A percentile compares a stretch with the other conserved stretches of the same genome.
Conservation (phyloP, 2,888 invertebrate species). For the Linnaemya tessellans region DNA sequence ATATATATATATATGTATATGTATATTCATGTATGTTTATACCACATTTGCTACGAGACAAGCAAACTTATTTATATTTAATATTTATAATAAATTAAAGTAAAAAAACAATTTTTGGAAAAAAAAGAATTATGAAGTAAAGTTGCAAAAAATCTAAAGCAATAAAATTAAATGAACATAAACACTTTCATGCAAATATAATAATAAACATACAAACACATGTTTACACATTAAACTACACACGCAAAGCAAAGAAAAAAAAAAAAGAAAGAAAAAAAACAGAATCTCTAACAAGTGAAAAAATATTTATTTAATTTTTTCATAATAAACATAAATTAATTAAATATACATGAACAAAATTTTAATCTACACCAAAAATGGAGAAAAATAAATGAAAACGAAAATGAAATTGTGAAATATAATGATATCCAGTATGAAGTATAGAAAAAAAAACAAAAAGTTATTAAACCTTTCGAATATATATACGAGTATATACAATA, state of each 20-base stretch:
- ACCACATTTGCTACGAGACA: no score
- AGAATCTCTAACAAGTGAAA: not conserved
- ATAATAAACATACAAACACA: conserved; percentile 5
- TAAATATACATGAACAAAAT: conserved; percentile 55
- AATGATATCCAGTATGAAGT: conserved; percentile 8
- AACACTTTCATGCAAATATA: not conserved
- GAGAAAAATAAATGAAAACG: not conserved
- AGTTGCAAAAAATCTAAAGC: conserved; percentile 18
- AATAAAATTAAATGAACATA: conserved; percentile 44
- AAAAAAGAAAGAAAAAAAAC: no score
- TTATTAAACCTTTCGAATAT: conserved; percentile 51
- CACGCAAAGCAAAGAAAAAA: no score
- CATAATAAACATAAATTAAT: conserved; percentile 56
- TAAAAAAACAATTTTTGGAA: conserved; percentile 1
- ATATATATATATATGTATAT: not conserved
- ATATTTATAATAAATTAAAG: no score
- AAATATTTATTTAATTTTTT: conserved; percentile 46
- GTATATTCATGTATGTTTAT: no score
- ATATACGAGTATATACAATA: not conserved
- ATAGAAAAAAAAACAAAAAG: conserved; percentile 3
- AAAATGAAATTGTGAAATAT: conserved; percentile 3
- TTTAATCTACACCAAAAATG: conserved; percentile 45
- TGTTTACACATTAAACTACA: conserved; percentile 14
- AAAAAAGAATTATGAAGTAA: conserved; percentile 12
- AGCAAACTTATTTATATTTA: no score